Evolutionary conservation across 2,113 vertebrate species (phyloP).

Genomic region (Chiloscyllium plagiosum): DNA sequence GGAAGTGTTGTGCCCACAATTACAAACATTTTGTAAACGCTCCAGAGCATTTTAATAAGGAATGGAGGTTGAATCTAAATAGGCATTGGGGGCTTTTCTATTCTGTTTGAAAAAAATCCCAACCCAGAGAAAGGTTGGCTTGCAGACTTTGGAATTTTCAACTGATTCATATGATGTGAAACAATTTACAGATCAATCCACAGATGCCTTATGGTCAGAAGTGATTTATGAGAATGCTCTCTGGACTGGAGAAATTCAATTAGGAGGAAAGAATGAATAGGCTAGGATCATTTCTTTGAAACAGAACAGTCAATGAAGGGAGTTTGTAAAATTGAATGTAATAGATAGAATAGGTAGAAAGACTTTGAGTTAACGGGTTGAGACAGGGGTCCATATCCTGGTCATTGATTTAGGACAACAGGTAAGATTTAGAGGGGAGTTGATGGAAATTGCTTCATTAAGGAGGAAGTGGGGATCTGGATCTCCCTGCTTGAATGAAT

Average conservation of each 20-base stretch:
- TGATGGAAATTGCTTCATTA: too few species aligned
- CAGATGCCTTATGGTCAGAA: background rate
- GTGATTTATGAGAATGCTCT: background rate
- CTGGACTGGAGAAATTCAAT: background rate
- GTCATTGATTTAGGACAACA: too few species aligned
- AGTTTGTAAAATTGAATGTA: background rate
- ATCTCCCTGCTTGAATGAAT: too few species aligned
- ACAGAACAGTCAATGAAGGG: too few species aligned
- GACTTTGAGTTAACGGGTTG: background rate
- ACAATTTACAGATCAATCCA: background rate
- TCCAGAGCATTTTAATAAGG: background rate
- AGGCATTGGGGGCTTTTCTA: background rate
- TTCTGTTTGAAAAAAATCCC: background rate
- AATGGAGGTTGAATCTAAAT: background rate
- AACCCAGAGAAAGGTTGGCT: background rate
- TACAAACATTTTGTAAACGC: background rate
- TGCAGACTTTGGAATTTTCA: background rate
- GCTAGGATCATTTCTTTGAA: too few species aligned
- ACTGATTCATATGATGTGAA: background rate
- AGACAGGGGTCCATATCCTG: too few species aligned
- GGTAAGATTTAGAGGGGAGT: background rate
- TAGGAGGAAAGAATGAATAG: background rate
- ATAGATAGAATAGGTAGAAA: background rate
- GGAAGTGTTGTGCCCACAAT: background rate
- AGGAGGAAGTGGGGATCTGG: background rate